These are phyloP conservation scores for Virgularia gustaviana DNA, from an alignment of 92 coral and sea anemone species.

Conservation along the genomic window DNA sequence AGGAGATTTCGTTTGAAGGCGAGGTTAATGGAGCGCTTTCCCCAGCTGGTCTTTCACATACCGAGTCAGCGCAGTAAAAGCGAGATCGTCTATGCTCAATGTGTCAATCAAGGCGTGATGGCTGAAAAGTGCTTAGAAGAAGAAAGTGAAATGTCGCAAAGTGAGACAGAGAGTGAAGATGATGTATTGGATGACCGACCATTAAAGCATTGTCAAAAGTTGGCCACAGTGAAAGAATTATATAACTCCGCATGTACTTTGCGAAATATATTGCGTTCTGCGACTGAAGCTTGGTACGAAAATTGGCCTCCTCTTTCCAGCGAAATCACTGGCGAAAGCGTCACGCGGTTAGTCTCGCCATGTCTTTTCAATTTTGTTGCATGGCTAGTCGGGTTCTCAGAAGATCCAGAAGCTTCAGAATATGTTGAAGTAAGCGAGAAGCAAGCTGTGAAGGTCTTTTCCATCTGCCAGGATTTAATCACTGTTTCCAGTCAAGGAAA, in stretches of 20 bases:
- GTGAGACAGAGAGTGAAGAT: constrained; percentile 13
- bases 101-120: constrained; percentile 6
- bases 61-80: constrained; percentile 35
- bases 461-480: constrained; percentile 37
- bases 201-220: not conserved
- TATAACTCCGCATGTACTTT: constrained; percentile 32
- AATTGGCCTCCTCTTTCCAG: constrained; percentile 11
- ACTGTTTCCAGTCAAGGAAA: constrained; percentile 2
- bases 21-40: constrained; percentile 35
- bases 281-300: constrained; percentile 12
- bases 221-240: constrained; percentile 35
- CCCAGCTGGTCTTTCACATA: constrained; percentile 44
- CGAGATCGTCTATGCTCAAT: constrained; percentile 35
- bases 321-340: not conserved
- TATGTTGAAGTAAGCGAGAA: constrained; percentile 2
- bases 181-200: constrained; percentile 4
- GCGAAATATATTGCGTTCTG: constrained; percentile 3
- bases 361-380: constrained; percentile 1
- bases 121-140: constrained; percentile 6
- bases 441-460: constrained; percentile 13
- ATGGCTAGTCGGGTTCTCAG: constrained; percentile 3
- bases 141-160: constrained; percentile 6
- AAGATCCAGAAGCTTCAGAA: not conserved
- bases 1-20: constrained; percentile 38
- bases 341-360: not conserved